Evolutionary conservation across 2,113 vertebrate species (phyloP).

Genomic region (Laticauda colubrina): DNA sequence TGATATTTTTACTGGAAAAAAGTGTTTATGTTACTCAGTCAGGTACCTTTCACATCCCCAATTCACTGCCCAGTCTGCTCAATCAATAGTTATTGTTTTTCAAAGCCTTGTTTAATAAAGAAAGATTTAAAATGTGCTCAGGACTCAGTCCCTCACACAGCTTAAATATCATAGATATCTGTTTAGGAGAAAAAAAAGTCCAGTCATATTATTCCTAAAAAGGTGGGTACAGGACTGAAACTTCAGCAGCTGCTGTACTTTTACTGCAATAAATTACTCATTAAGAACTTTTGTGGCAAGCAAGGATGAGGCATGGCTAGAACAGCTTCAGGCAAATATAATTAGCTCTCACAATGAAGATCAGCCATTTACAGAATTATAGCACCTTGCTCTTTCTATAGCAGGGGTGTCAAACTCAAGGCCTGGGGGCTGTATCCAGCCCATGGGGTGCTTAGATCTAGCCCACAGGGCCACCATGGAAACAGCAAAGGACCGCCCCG

Average conservation of each 20-base stretch:
- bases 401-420: too few relatives aligned
- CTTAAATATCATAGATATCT: neutral
- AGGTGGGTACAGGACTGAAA: neutral
- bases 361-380: neutral
- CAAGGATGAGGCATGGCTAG: neutral
- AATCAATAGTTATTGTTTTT: conserved; percentile 1
- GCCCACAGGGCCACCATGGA: too few relatives aligned
- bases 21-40: conserved; percentile 11
- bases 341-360: neutral
- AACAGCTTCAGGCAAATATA: neutral
- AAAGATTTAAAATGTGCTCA: conserved; percentile 7
- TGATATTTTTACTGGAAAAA: conserved; percentile 18
- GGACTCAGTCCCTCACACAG: neutral
- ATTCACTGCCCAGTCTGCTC: neutral
- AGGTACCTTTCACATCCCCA: neutral
- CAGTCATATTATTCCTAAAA: neutral
- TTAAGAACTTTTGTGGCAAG: neutral
- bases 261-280: neutral
- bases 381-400: neutral
- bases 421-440: too few relatives aligned
- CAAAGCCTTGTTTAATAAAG: conserved; percentile 1
- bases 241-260: neutral
- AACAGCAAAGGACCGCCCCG: too few relatives aligned
- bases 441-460: too few relatives aligned
- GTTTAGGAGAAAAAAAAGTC: neutral